Conservation (phyloP, 2,888 invertebrate genomes). For the Lepidonotus clava region DNA sequence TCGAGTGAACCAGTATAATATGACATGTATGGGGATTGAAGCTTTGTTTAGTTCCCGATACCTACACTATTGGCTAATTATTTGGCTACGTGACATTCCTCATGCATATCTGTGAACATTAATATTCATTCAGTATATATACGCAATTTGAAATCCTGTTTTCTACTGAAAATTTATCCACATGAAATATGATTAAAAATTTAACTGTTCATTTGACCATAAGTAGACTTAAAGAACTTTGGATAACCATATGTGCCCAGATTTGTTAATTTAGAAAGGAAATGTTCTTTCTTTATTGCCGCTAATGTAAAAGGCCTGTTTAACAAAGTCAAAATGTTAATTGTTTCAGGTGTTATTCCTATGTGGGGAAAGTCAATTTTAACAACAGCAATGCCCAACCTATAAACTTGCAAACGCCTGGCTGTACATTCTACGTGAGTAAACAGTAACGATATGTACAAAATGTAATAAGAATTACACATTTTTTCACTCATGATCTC, state of each 20-base stretch:
- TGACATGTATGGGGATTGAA: no score
- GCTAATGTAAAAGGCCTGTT: neutral
- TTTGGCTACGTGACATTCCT: no score
- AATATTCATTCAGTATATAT: no score
- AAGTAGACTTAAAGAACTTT: neutral
- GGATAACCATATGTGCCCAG: neutral
- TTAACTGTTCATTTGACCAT: neutral
- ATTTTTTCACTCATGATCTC: neutral
- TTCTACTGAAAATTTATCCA: neutral
- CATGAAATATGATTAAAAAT: neutral
- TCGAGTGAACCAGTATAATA: no score
- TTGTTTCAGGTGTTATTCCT: constrained; percentile 56
- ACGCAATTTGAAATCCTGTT: no score
- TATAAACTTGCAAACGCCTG: constrained; percentile 18
- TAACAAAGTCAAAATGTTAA: neutral
- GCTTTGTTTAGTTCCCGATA: no score
- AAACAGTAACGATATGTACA: neutral
- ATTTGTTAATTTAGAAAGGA: neutral
- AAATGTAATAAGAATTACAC: neutral
- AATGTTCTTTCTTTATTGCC: neutral
- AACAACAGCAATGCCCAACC: neutral
- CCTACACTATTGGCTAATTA: no score
- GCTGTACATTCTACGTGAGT: constrained; percentile 42
- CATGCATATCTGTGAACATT: no score
- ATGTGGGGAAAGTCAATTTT: constrained; percentile 47